Conservation (phyloP, 2,113 vertebrate species). For the Semicossyphus pulcher region DNA sequence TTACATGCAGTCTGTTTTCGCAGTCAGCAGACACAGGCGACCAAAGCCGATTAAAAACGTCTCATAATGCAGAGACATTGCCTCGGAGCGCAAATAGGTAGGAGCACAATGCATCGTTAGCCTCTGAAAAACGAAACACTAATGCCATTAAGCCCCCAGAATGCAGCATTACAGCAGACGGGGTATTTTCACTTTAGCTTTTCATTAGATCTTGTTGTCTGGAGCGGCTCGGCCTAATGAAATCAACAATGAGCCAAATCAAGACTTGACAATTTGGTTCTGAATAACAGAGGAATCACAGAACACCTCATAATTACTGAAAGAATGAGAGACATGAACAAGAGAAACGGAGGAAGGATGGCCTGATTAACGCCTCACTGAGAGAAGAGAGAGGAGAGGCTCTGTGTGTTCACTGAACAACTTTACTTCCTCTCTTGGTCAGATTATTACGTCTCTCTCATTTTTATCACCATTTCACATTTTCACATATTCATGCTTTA, state of each 20-base stretch:
- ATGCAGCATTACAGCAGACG: slow-evolving; percentile 66
- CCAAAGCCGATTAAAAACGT: slow-evolving; percentile 90
- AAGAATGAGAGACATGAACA: slow-evolving; percentile 40
- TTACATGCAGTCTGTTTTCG: slow-evolving; percentile 74
- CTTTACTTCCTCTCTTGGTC: neutral
- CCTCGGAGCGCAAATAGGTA: slow-evolving; percentile 87
- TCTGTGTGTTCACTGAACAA: neutral
- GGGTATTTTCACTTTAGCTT: slow-evolving; percentile 63
- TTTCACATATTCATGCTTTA: no score
- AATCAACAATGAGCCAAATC: slow-evolving; percentile 66
- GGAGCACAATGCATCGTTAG: slow-evolving; percentile 87
- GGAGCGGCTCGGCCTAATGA: slow-evolving; percentile 64
- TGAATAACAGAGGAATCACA: slow-evolving; percentile 26
- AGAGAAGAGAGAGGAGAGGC: neutral
- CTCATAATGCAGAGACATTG: slow-evolving; percentile 86
- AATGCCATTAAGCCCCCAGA: slow-evolving; percentile 74
- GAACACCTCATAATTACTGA: slow-evolving; percentile 77
- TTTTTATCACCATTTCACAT: no score
- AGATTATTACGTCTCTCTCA: no score
- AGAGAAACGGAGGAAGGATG: slow-evolving; percentile 21
- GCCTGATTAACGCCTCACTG: slow-evolving; percentile 24
- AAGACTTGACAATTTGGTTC: slow-evolving; percentile 39
- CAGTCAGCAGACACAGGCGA: slow-evolving; percentile 72
- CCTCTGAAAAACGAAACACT: slow-evolving; percentile 81
- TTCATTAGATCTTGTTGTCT: slow-evolving; percentile 76